Evolutionary conservation across 2,113 vertebrate species (phyloP), one percentile per base, ranked within the genome.

Genomic region (Egretta garzetta): DNA sequence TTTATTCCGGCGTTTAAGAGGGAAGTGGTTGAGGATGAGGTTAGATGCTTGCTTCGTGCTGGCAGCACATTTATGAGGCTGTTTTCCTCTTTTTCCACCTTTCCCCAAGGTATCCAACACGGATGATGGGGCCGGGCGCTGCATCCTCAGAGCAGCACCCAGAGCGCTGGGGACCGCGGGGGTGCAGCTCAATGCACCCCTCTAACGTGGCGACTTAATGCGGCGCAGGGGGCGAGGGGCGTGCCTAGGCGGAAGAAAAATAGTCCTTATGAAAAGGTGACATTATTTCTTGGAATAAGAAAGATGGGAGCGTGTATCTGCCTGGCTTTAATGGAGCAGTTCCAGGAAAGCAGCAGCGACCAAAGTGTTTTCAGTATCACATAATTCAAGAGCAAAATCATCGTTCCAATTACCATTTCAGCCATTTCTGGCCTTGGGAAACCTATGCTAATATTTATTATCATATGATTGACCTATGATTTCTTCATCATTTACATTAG

Each of bases 371-470:
- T 96, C 93, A 77, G 87, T 80, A 86, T 90, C 95, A 73, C 82
- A 95, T 97, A 95, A 97, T 90, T 97, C 95, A 96, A 90, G 72
- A 72, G 87, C 35, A 90, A 95, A 96, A 94, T 88, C 67, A 53
- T 90, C 56, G 88, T 81, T 94, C 82, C 90, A 95, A 80, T 96
- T 96, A 90, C 67, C 58, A 32, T 56, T 95, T 86, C 93, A 90
- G 56, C 63, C 56, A n/a, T 90, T 92, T 86, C 89, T 97, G 94
- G 90, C 96, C 96, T 96, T 93, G 88, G 83, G 72, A 96, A 96
- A 92, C 90, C 93, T 95, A 79, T 90, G 91, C 32, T 97, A 96
- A 86, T 97, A 97, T 97, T 97, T 97, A 96, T 98, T 96, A 95
- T 94, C 88, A 93, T 97, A 80, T 96, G 79, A 95, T 68, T 96